Percentiles rank a stretch among this genome's conserved stretches.
Conservation (phyloP, 2,113 vertebrate genomes). For the Sapayoa aenigma region DNA sequence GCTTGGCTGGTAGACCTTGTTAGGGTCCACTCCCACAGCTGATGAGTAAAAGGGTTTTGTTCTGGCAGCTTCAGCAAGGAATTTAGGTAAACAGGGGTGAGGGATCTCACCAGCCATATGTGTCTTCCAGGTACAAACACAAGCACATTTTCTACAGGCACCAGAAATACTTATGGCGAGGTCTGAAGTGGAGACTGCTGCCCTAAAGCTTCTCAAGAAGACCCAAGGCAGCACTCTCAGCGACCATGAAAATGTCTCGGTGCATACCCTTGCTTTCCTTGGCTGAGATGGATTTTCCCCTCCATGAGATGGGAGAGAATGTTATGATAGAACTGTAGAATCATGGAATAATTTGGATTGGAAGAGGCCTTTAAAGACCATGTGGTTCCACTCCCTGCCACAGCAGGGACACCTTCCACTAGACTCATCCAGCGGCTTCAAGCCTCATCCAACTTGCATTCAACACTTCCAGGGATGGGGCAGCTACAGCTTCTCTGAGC, state of each 20-base stretch:
- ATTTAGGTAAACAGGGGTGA: background rate
- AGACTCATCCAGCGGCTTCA: rapidly evolving
- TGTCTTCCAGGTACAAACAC: background rate
- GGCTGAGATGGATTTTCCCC: background rate
- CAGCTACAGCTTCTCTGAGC: background rate
- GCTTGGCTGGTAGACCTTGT: background rate
- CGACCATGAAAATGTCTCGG: rapidly evolving
- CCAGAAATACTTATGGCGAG: background rate
- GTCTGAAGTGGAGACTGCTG: background rate
- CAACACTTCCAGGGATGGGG: background rate
- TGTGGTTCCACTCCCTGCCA: background rate
- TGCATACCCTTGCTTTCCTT: background rate
- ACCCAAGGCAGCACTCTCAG: background rate
- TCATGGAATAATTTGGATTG: background rate
- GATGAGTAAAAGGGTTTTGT: background rate
- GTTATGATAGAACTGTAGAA: background rate
- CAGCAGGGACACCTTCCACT: background rate
- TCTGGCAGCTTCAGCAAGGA: background rate
- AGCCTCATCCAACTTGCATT: rapidly evolving
- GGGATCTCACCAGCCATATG: background rate
- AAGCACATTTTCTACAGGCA: background rate
- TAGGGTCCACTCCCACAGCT: background rate
- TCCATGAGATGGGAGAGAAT: background rate
- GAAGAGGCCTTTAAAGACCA: background rate
- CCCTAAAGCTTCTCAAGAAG: background rate